Evolutionary conservation across 2,888 invertebrate genomes (phyloP).

Genomic region (Mimachlamys varia): DNA sequence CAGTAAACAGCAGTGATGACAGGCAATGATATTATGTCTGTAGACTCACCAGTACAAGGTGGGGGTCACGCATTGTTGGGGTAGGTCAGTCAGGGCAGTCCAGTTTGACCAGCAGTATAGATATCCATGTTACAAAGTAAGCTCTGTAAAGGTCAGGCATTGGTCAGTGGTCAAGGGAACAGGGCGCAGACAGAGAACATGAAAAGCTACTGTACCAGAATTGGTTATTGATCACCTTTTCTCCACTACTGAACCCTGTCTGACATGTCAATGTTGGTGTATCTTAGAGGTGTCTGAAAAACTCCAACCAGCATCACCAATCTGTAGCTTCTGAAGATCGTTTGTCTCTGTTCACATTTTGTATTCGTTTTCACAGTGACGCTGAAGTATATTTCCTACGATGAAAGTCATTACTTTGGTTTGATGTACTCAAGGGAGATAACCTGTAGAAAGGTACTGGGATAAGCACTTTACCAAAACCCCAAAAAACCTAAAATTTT

Average conservation of each 20-base stretch:
- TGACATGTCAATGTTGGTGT: not conserved
- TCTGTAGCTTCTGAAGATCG: not conserved
- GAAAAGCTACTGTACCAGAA: not conserved
- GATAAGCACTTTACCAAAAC: not conserved
- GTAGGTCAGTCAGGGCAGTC: not conserved
- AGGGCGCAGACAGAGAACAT: not conserved
- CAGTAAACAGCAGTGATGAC: not conserved
- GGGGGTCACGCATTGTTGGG: not conserved
- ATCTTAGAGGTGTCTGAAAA: not conserved
- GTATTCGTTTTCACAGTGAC: not conserved
- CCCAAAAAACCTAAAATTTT: too few species aligned
- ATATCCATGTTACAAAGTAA: too few species aligned
- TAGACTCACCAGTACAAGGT: not conserved
- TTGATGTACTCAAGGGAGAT: not conserved
- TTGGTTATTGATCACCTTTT: not conserved
- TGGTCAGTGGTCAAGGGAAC: not conserved
- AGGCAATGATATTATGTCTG: not conserved
- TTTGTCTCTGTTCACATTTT: not conserved
- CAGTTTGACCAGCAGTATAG: not conserved
- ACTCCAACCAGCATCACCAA: not conserved
- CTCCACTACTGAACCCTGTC: not conserved
- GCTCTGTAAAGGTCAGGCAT: not conserved
- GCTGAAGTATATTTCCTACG: not conserved
- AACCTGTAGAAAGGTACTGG: not conserved
- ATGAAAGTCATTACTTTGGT: not conserved